A percentile compares a stretch with the other conserved stretches of the same genome.
Conservation (phyloP, 1,140 invertebrate genomes). For the Drosophila ficusphila region DNA sequence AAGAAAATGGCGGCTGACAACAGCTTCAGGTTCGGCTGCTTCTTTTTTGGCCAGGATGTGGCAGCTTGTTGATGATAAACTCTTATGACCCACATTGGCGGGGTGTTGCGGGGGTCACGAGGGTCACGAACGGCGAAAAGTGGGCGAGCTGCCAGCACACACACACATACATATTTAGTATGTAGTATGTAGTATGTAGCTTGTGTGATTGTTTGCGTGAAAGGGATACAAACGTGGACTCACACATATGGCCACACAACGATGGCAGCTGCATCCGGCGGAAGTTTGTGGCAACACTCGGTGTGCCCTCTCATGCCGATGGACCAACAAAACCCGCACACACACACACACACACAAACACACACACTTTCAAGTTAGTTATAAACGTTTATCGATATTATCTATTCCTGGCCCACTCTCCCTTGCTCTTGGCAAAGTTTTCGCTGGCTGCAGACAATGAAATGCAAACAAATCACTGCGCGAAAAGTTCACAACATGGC, state of each 20-base stretch:
- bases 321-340: slow-evolving; percentile 11
- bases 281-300: slow-evolving; percentile 77
- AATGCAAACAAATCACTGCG: slow-evolving; percentile 77
- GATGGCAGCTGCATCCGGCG: slow-evolving; percentile 63
- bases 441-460: slow-evolving; percentile 66
- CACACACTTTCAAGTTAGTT: slow-evolving; percentile 72
- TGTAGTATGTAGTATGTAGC: too few species aligned
- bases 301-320: slow-evolving; percentile 18
- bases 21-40: slow-evolving; percentile 54
- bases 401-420: slow-evolving; percentile 19
- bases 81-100: slow-evolving; percentile 75
- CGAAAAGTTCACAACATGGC: slow-evolving; percentile 63
- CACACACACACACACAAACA: too few species aligned
- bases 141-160: slow-evolving; percentile 35
- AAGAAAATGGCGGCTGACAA: slow-evolving; percentile 52
- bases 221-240: not conserved
- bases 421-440: slow-evolving; percentile 31
- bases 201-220: not conserved
- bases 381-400: slow-evolving; percentile 81
- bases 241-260: not conserved
- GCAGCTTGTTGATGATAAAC: slow-evolving; percentile 80
- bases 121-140: slow-evolving; percentile 8
- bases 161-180: not conserved
- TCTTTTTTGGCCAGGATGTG: slow-evolving; percentile 67
- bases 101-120: not conserved